Evolutionary conservation across 2,888 invertebrate species (phyloP), one percentile per base, ranked within the genome.

Genomic region (Altica lythri): DNA sequence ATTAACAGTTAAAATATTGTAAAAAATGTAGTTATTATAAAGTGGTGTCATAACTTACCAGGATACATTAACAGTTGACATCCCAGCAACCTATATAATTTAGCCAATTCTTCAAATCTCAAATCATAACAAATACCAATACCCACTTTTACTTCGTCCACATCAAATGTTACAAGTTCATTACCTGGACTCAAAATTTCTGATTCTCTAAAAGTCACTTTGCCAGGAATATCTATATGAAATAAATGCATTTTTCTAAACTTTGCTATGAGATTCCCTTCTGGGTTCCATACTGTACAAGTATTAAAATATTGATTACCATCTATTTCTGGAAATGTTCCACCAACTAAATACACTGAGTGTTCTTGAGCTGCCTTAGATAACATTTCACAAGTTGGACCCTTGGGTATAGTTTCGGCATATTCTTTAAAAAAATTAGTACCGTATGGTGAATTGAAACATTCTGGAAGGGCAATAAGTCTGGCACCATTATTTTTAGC

Each of bases 81-180:
- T 0, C 90, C 93, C 87, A 68, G 49, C 29, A 72, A 53, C 2
- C 88, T 79, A 77, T 90, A 88, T 3, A 89, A 66, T 53, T 86
- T 83, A 0, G 93, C 90, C 81, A 96, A 80, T 78, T 96, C 95
- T 54, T 89, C 86, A 76, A 97, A 98, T 13, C 97, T 81, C 47
- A 97, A 81, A 72, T 97, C 97, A 73, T 97, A 97, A 72, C 97
- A 98, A 68, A 97, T 92, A 1, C 95, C 97, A 38, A 97, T 71
- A 0, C 97, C 97, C 52, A 97, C 80, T 78, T 86, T 90, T 55
- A 84, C 77, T 0, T 83, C 83, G 47, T 84, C 82, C 10, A 86
- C 83, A 25, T 88, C 80, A 69, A 96, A 89, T 0, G 82, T 86
- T 0, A 88, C 87, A 45, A 94, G 76, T 2, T 83, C 74, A 68